Conservation (phyloP, 2,113 vertebrate genomes). For the Arizona elegans region DNA sequence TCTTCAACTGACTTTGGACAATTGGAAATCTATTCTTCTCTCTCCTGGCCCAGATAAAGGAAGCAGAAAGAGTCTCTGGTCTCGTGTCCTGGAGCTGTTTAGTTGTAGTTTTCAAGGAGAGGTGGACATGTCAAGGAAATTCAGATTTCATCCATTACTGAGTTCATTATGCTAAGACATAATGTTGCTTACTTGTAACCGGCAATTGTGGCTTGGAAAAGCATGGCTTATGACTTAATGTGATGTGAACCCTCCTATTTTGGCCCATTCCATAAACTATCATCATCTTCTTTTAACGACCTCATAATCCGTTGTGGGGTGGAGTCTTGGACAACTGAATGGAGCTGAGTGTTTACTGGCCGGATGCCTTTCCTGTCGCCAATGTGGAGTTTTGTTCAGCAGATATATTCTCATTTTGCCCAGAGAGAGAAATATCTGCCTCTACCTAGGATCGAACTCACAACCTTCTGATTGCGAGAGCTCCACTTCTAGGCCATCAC, state of each 20-base stretch:
- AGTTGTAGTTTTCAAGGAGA: background rate
- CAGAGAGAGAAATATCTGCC: no score
- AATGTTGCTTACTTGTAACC: background rate
- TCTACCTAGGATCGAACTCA: no score
- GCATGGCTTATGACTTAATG: background rate
- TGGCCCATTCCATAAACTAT: background rate
- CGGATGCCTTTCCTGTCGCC: no score
- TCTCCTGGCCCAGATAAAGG: background rate
- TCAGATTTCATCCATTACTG: background rate
- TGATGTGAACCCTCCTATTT: background rate
- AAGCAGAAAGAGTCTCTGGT: background rate
- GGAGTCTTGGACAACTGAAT: no score
- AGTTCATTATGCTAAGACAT: background rate
- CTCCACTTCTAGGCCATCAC: no score
- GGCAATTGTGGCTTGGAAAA: background rate
- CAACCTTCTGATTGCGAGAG: no score
- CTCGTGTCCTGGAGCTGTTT: background rate
- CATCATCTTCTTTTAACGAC: no score
- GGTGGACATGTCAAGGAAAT: background rate
- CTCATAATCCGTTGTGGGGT: no score
- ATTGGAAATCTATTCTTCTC: background rate
- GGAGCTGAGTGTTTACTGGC: no score
- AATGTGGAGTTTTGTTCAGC: no score
- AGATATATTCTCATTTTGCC: no score
- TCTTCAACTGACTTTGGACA: conserved; percentile 39